A percentile compares a stretch with the other conserved stretches of the same genome.
phyloP scores from a whole-genome alignment of 2,797 vertebrate species.

The Morelia viridis region DNA sequence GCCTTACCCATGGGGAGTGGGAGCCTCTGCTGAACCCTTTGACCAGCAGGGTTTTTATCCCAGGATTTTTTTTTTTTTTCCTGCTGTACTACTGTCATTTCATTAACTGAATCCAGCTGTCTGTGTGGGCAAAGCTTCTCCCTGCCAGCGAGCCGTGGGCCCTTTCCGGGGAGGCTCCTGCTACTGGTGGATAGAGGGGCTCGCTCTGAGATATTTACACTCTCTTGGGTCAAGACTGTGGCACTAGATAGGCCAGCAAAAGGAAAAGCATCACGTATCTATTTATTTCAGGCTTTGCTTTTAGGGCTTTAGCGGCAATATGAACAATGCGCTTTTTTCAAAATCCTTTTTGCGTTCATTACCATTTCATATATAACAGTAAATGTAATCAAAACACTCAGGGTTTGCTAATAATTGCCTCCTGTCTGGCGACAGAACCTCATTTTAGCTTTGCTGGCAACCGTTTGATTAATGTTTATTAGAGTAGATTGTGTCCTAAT shows the following conservation, averaged over 20 bases:
- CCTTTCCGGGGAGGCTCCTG: neutral
- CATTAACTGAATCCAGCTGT: neutral
- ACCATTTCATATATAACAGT: slow-evolving; percentile 26
- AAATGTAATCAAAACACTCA: slow-evolving; percentile 25
- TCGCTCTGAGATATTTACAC: neutral
- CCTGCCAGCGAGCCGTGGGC: too few relatives aligned
- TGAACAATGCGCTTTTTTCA: neutral
- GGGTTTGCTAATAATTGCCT: slow-evolving; percentile 21
- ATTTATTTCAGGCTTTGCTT: neutral
- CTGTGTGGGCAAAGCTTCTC: neutral
- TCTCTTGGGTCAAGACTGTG: neutral
- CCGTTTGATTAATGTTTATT: neutral
- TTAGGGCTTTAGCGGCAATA: neutral
- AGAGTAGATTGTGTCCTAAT: neutral
- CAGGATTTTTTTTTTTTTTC: neutral
- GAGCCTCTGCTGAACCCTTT: neutral
- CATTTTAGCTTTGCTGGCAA: slow-evolving; percentile 19
- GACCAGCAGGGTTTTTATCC: neutral
- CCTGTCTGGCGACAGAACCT: neutral
- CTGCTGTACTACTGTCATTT: neutral
- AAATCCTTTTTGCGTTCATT: slow-evolving; percentile 7
- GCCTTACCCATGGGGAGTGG: neutral
- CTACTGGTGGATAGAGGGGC: too few relatives aligned
- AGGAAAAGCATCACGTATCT: neutral
- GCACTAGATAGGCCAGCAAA: neutral